Base-by-base conservation (phyloP, 1,140 invertebrate genomes). In the Macrotrachela quadricornifera region DNA sequence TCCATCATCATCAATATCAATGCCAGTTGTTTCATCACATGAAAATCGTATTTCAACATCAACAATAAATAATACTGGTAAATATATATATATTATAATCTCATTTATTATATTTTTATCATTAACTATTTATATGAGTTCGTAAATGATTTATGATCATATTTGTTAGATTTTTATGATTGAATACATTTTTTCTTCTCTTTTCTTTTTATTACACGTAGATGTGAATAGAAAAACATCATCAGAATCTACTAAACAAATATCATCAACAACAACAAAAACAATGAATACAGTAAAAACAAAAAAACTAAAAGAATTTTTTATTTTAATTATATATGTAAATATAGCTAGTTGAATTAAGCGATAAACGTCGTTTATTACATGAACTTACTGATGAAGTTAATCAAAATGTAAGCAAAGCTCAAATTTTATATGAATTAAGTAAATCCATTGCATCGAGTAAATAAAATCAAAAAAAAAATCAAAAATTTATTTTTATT, bases 281-380 rank as follows among this genome's bases (percentile, higher is more conserved):
- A 50, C 74, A 74, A 56, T 72, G 71, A 6, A 74, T 72, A 57
- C 57, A 76, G 21, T 71, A 70, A 40, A 63, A 73, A 61, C 76
- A 74, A 75, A 76, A 70, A 72, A 62, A 62, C 59, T 43, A 14
- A 41, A 8, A 14, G 40, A 14, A 30, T 3, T 46, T 48, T 15
- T 40, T 43, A 55, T 12, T 54, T 38, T 36, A 52, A 13, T 48
- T 41, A 10, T 11, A 0, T 4, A n/a, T 37, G 14, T 48, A 49
- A 21, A 40, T 21, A 38, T 62, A 75, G 71, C 76, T 76, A 51
- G 75, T 74, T 61, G 73, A 77, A 10, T 76, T 77, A 54, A 73
- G 75, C 6, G 76, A 77, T 62, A 77, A 77, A 62, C 64, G 76
- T 30, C 71, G 75, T 58, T 76, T 78, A 73, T 64, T 78, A 30